These are phyloP conservation scores for Eupeodes corollae DNA, from an alignment of 1,140 invertebrate genomes.

Conservation along the genomic window DNA sequence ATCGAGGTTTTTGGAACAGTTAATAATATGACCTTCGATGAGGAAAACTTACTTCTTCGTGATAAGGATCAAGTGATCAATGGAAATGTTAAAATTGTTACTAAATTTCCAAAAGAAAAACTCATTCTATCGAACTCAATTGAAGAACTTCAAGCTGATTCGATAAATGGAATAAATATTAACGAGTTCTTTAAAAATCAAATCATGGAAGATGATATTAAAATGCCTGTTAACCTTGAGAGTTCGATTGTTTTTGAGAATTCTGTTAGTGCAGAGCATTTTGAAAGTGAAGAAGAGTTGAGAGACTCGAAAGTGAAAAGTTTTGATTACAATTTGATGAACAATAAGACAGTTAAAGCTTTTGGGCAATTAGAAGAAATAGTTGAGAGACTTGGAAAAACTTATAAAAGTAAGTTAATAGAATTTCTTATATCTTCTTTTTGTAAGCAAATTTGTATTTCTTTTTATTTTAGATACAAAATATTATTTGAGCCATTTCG, in stretches of 20 bases:
- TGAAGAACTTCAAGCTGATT: conserved; percentile 20
- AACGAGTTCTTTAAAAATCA: conserved; percentile 17
- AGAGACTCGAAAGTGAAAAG: neutral
- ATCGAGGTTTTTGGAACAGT: conserved; percentile 18
- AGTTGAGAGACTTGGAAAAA: neutral
- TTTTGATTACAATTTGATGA: too few species aligned
- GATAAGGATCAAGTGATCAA: conserved; percentile 15
- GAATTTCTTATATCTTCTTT: too few species aligned
- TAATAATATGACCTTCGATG: conserved; percentile 16
- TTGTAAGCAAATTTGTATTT: too few species aligned
- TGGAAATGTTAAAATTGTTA: conserved; percentile 21
- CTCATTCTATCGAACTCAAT: conserved; percentile 23
- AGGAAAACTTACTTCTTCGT: conserved; percentile 15
- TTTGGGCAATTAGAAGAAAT: neutral
- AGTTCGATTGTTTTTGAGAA: conserved; percentile 1
- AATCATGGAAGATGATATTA: too few species aligned
- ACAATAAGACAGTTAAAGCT: neutral
- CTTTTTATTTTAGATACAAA: neutral
- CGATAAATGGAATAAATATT: conserved; percentile 19
- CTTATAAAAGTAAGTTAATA: too few species aligned
- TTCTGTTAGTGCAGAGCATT: neutral
- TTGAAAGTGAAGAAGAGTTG: neutral
- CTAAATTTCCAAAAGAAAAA: conserved; percentile 9
- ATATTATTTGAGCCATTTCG: neutral
- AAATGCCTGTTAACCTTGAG: too few species aligned